phyloP scores from a whole-genome alignment of 2,797 vertebrate species.

The Anguilla obscura region DNA sequence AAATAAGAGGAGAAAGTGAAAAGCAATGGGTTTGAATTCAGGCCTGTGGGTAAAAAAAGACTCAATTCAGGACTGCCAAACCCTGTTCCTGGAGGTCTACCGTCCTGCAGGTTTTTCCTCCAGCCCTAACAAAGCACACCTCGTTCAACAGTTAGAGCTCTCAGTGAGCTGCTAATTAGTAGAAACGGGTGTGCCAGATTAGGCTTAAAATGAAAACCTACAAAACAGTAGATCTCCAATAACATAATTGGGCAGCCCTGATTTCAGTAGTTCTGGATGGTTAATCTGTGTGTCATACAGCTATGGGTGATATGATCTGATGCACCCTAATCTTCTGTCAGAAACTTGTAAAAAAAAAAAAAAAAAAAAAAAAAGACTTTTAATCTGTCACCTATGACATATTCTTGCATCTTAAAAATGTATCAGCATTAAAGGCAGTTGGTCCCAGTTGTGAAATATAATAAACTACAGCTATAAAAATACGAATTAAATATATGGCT shows the following conservation, averaged over 20 bases:
- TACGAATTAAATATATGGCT: conserved; percentile 27
- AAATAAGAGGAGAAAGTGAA: not conserved
- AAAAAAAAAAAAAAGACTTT: not conserved
- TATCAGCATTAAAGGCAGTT: not conserved
- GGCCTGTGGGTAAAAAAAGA: not conserved
- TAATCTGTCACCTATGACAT: not conserved
- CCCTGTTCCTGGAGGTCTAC: too few species aligned
- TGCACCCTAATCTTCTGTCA: not conserved
- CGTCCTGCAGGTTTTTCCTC: too few species aligned
- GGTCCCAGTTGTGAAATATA: conserved; percentile 10
- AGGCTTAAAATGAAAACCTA: too few species aligned
- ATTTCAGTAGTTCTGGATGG: not conserved
- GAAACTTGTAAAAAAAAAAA: not conserved
- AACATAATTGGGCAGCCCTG: not conserved
- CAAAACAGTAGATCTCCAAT: too few species aligned
- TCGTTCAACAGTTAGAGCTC: too few species aligned
- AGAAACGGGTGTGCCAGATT: too few species aligned
- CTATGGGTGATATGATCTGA: not conserved
- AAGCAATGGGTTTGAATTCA: not conserved
- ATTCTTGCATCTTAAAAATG: not conserved
- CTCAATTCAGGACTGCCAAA: not conserved
- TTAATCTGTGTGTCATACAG: not conserved
- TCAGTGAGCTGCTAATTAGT: too few species aligned
- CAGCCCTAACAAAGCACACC: too few species aligned
- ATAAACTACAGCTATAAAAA: conserved; percentile 29